These are phyloP conservation scores for Sporophila hypoxantha DNA, from an alignment of 2,113 vertebrate genomes.

Conservation along the genomic window DNA sequence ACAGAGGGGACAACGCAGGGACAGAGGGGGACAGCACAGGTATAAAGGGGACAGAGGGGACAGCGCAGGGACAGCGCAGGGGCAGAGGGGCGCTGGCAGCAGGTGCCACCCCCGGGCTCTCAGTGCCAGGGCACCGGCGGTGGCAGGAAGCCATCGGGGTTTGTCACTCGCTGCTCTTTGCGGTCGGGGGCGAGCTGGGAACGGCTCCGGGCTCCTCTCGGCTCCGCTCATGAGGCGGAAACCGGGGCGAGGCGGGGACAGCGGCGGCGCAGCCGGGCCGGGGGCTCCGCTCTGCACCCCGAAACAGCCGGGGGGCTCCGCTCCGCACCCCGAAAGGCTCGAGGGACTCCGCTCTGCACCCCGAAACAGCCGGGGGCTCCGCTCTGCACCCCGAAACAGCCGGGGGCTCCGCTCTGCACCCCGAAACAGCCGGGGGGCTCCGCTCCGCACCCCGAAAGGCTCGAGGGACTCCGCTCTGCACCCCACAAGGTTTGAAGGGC, in stretches of 20 bases:
- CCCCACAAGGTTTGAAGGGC: too few relatives aligned
- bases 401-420: too few relatives aligned
- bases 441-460: neutral
- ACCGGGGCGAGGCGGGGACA: neutral
- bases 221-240: constrained; percentile 53
- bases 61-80: too few relatives aligned
- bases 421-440: neutral
- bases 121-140: neutral
- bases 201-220: neutral
- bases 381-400: too few relatives aligned
- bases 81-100: accelerated
- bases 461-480: too few relatives aligned
- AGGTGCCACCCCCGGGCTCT: neutral
- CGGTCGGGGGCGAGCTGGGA: constrained; percentile 11
- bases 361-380: too few relatives aligned
- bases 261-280: neutral
- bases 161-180: constrained; percentile 28
- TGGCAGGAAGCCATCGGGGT: constrained; percentile 48
- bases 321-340: neutral
- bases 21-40: too few relatives aligned
- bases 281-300: neutral
- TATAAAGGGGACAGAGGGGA: neutral
- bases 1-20: too few relatives aligned
- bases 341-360: too few relatives aligned
- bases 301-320: too few relatives aligned